Evolutionary conservation across 2,888 invertebrate genomes (phyloP).

Genomic region (Rhyacophila evoluta): DNA sequence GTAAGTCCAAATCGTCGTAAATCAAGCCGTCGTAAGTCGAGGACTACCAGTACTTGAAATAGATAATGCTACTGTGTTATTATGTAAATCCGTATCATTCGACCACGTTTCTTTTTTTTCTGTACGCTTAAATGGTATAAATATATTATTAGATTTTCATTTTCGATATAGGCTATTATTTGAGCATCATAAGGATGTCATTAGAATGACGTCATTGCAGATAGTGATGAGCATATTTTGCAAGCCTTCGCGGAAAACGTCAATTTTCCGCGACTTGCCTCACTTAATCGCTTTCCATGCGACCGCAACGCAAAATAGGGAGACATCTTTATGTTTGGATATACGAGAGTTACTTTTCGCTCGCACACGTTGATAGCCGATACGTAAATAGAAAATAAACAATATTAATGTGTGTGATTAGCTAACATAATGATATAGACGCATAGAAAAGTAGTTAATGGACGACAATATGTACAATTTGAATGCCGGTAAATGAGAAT

Average conservation of each 20-base stretch:
- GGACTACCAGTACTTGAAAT: no score
- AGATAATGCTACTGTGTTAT: no score
- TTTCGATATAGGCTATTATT: background rate
- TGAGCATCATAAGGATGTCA: background rate
- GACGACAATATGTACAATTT: no score
- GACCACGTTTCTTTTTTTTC: no score
- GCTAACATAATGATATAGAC: background rate
- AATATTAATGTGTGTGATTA: background rate
- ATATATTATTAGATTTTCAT: no score
- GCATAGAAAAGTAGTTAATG: background rate
- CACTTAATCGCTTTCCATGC: conserved; percentile 37
- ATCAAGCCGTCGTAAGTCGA: no score
- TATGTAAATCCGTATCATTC: no score
- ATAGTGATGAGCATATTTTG: background rate
- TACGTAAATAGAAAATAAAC: background rate
- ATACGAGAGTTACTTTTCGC: background rate
- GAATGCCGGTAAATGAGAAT: no score
- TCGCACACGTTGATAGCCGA: background rate
- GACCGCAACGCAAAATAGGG: conserved; percentile 35
- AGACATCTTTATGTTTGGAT: background rate
- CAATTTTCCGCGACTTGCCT: conserved; percentile 41
- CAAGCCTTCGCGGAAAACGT: conserved; percentile 40
- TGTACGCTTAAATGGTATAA: no score
- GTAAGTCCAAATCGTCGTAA: no score
- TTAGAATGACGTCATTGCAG: conserved; percentile 1